Conservation (phyloP, 2,113 vertebrate genomes). For the Orthochromis malagaraziensis region DNA sequence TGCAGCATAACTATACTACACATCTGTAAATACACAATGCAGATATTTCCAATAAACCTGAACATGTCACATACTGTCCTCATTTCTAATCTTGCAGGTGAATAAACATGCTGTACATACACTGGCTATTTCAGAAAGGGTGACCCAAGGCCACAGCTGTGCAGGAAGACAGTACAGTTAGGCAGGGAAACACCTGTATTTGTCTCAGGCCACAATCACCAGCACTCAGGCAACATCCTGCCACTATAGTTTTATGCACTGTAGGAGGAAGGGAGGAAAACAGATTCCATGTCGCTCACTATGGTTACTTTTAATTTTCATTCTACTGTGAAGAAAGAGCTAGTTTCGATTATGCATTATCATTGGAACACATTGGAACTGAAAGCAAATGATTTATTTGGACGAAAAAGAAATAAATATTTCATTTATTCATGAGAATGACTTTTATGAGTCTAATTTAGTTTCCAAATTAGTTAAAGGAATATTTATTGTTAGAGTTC, state of each 20-base stretch:
- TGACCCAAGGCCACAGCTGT: slow-evolving; percentile 25
- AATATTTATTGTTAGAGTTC: not conserved
- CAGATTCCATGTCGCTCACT: not conserved
- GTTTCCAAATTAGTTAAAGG: not conserved
- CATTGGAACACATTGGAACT: not conserved
- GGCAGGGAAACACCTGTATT: slow-evolving; percentile 72
- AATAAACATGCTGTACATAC: slow-evolving; percentile 11
- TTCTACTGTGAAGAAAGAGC: not conserved
- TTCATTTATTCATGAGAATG: not conserved
- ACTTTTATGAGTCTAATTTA: not conserved
- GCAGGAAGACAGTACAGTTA: slow-evolving; percentile 47
- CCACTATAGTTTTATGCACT: not conserved
- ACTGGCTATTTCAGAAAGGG: slow-evolving; percentile 2
- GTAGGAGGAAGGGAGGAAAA: slow-evolving; percentile 29
- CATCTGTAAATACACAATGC: not conserved
- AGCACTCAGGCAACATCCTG: slow-evolving; percentile 56
- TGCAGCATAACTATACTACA: not conserved
- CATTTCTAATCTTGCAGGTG: not conserved
- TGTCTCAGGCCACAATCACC: slow-evolving; percentile 54
- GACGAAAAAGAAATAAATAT: not conserved
- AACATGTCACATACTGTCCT: not conserved
- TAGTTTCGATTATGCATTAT: not conserved
- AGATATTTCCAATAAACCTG: not conserved
- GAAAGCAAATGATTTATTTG: not conserved
- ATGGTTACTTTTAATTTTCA: not conserved